A percentile compares a stretch with the other conserved stretches of the same genome.
phyloP scores from a whole-genome alignment of 1,140 invertebrate species.

The Listronotus oregonensis region DNA sequence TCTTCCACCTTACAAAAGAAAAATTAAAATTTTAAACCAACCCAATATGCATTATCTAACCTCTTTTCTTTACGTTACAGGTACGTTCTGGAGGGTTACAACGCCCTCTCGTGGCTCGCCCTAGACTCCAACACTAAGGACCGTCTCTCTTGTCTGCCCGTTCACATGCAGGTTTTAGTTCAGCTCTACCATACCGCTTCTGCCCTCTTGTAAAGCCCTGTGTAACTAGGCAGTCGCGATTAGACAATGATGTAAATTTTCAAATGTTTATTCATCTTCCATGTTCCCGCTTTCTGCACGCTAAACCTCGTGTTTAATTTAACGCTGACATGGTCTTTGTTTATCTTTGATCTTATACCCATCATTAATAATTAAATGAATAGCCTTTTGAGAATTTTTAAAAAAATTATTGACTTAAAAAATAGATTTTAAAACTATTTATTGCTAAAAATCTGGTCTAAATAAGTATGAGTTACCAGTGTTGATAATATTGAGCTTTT shows the following conservation, averaged over 20 bases:
- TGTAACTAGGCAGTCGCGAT: slow-evolving; percentile 24
- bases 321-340: neutral
- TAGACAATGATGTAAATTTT: slow-evolving; percentile 10
- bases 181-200: slow-evolving; percentile 94
- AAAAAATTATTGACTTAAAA: too few species aligned
- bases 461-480: too few species aligned
- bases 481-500: too few species aligned
- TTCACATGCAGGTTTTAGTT: slow-evolving; percentile 96
- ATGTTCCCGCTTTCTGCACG: neutral
- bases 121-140: slow-evolving; percentile 94
- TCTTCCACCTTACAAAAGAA: too few species aligned
- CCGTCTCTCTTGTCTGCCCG: slow-evolving; percentile 93
- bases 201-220: slow-evolving; percentile 75
- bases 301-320: neutral
- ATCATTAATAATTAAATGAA: too few species aligned
- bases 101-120: slow-evolving; percentile 97
- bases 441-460: too few species aligned
- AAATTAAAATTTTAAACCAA: too few species aligned
- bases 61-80: slow-evolving; percentile 61
- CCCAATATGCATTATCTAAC: neutral
- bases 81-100: slow-evolving; percentile 95
- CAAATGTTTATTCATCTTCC: neutral
- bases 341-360: neutral
- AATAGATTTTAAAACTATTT: too few species aligned
- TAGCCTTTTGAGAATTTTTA: too few species aligned